Percentiles rank a stretch among this genome's conserved stretches.
Evolutionary conservation across 2,888 invertebrate species (phyloP).

Genomic region (Catocala nupta): DNA sequence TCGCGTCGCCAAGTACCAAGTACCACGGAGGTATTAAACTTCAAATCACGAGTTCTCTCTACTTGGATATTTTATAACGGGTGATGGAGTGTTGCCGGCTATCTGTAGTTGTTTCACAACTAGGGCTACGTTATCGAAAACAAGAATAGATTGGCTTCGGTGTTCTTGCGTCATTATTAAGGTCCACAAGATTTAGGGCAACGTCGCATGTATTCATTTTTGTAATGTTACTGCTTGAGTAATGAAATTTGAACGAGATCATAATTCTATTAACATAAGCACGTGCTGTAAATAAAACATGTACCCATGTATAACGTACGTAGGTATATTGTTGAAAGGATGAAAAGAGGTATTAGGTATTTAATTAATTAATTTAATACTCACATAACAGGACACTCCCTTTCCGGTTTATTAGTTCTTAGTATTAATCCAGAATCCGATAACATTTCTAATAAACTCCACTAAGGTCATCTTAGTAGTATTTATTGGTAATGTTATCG

Average conservation of each 20-base stretch:
- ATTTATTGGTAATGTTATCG: too few relatives aligned
- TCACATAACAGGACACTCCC: too few relatives aligned
- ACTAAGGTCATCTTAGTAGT: too few relatives aligned
- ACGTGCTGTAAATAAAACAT: too few relatives aligned
- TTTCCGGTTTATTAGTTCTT: too few relatives aligned
- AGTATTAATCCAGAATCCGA: too few relatives aligned
- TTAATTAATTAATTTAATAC: too few relatives aligned
- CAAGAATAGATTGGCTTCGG: conserved; percentile 28
- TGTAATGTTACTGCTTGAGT: background rate
- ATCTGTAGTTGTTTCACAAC: conserved; percentile 35
- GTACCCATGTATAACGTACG: too few relatives aligned
- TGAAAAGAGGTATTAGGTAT: too few relatives aligned
- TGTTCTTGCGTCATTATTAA: conserved; percentile 21
- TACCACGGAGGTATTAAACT: conserved; percentile 33
- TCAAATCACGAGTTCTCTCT: conserved; percentile 35
- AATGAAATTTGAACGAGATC: background rate
- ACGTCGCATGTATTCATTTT: background rate
- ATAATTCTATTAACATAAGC: background rate
- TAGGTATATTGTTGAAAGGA: too few relatives aligned
- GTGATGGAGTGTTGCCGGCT: conserved; percentile 40
- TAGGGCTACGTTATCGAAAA: conserved; percentile 35
- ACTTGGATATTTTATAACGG: conserved; percentile 43
- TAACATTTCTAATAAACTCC: too few relatives aligned
- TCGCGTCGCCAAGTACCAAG: conserved; percentile 31
- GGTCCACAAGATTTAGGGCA: background rate